phyloP scores from a whole-genome alignment of 1,140 invertebrate species.

The Hydropsyche tenuis region DNA sequence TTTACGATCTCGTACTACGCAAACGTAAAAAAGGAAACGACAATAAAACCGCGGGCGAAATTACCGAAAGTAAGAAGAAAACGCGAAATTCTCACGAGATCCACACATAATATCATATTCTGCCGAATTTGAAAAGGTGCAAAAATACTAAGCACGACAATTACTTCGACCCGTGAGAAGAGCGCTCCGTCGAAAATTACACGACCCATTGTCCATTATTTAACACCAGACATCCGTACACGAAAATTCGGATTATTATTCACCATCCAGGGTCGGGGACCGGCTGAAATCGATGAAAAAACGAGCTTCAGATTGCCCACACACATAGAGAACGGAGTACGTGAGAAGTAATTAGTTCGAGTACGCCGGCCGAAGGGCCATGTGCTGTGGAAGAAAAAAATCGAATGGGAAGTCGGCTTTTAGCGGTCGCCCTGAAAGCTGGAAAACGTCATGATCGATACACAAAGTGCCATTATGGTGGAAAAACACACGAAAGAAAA shows the following conservation, averaged over 20 bases:
- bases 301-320: no score
- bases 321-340: not conserved
- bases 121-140: no score
- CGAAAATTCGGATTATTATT: not conserved
- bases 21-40: slow-evolving; percentile 8
- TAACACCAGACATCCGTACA: not conserved
- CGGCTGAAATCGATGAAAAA: no score
- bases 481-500: no score
- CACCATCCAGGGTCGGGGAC: not conserved
- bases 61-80: not conserved
- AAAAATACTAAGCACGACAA: no score
- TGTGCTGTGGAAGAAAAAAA: not conserved
- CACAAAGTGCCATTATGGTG: slow-evolving; percentile 15
- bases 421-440: slow-evolving; percentile 7
- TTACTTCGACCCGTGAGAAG: not conserved
- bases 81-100: not conserved
- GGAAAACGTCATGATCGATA: slow-evolving; percentile 20
- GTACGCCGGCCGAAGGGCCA: not conserved
- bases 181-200: not conserved
- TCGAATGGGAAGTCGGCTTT: not conserved
- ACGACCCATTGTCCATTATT: slow-evolving; percentile 17
- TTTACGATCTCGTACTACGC: not conserved
- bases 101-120: no score
- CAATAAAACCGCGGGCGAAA: not conserved
- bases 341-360: not conserved